A percentile compares a stretch with the other conserved stretches of the same genome.
Conservation (phyloP, 2,888 invertebrate species). For the Netelia virgata region DNA sequence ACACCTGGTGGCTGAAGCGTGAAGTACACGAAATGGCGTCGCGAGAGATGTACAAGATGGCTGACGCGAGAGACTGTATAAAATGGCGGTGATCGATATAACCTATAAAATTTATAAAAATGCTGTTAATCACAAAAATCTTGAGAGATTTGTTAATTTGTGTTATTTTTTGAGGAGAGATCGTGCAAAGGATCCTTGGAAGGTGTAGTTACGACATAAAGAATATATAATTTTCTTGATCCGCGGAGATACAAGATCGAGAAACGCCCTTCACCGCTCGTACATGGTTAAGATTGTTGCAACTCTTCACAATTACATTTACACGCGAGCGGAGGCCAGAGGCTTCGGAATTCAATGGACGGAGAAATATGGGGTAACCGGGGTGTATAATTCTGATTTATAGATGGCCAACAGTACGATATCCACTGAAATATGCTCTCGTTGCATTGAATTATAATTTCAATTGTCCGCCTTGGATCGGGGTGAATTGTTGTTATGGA, state of each 20-base stretch:
- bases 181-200: no score
- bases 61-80: not conserved
- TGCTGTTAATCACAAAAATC: no score
- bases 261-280: not conserved
- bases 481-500: not conserved
- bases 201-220: no score
- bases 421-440: constrained; percentile 25
- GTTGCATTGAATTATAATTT: constrained; percentile 46
- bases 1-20: constrained; percentile 10
- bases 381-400: constrained; percentile 15
- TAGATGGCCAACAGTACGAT: constrained; percentile 12
- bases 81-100: constrained; percentile 4
- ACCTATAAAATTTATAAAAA: no score
- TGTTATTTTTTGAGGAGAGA: no score
- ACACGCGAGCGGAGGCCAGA: not conserved
- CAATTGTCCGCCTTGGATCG: constrained; percentile 31
- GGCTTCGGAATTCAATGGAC: not conserved
- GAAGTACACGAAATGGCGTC: not conserved
- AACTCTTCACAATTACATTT: not conserved
- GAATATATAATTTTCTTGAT: not conserved
- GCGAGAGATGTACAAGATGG: not conserved
- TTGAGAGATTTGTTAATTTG: no score
- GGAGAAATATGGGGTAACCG: not conserved
- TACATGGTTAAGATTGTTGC: not conserved
- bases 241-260: not conserved